Evolutionary conservation across 2,888 invertebrate species (phyloP), one percentile per base, ranked within the genome.

Genomic region (Diarsia dahlii): DNA sequence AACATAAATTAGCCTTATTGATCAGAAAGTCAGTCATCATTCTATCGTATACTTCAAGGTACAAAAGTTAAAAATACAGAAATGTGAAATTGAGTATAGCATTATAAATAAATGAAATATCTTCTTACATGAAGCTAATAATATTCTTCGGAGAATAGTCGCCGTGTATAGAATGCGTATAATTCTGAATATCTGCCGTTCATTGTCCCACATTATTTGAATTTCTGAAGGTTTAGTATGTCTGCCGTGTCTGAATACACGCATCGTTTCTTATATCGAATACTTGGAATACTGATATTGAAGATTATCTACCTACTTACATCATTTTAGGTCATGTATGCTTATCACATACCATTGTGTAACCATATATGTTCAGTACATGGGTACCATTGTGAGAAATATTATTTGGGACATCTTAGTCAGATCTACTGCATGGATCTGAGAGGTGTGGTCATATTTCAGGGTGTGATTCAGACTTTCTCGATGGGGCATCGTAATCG

Each of bases 181-280:
- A 72, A 66, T 82, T 82, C 64, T 56, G 78, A 82, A 81, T 78
- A 70, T 70, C 23, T 70, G 50, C 65, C 78, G 83, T 82, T 78
- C 79, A 71, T 71, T 81, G 81, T 74, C 69, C 83, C 58, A 81
- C 78, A 81, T 81, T 74, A 78, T 54, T 81, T 78, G 70, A 82
- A 81, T 81, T 65, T 81, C 81, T 82, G 70, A 56, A 78, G 62
- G 39, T 60, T 62, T 8, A 34, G 58, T 68, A 28, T 63, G 46
- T n/a, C n/a, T 34, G 65, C 58, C 13, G 28, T 45, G 68, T 78
- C 62, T 76, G 66, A 58, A 46, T 58, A 80, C 34, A 63, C 20
- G 46, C 46, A 20, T 65, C 63, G 28, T 67, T 69, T 81, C 81
- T 69, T 62, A 62, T 50, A 81, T 81, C 81, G 69, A 45, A 80